Evolutionary conservation across 2,888 invertebrate genomes (phyloP).

Genomic region (Sthenelais limicola): DNA sequence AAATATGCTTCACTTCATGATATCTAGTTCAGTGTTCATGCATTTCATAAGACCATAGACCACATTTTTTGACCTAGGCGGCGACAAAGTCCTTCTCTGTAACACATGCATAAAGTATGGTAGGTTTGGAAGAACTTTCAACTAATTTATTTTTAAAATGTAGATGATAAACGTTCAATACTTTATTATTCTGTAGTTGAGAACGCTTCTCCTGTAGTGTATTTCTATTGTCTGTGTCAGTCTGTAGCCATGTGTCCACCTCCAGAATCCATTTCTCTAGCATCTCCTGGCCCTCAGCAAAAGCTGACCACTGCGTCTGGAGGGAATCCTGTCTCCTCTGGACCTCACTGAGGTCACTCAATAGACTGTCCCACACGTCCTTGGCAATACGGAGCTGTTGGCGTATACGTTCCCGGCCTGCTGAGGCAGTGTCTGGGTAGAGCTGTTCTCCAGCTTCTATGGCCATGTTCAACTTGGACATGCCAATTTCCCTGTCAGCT

Average conservation of each 20-base stretch:
- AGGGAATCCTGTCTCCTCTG: constrained; percentile 89
- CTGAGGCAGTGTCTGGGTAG: constrained; percentile 91
- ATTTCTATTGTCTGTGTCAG: constrained; percentile 85
- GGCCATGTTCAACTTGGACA: constrained; percentile 83
- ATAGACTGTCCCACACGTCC: constrained; percentile 76
- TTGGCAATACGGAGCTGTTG: constrained; percentile 80
- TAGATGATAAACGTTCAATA: constrained; percentile 52
- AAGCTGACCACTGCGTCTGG: constrained; percentile 92
- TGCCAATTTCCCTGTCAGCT: constrained; percentile 84
- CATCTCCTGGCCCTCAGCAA: constrained; percentile 87
- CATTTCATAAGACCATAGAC: too few relatives aligned
- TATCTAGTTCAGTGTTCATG: too few relatives aligned
- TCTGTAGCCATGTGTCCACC: constrained; percentile 82
- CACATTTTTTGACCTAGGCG: too few relatives aligned
- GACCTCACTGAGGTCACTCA: constrained; percentile 86
- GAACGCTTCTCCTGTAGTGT: constrained; percentile 93
- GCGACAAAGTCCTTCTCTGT: neutral
- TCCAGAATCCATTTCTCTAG: constrained; percentile 85
- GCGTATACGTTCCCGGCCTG: constrained; percentile 90
- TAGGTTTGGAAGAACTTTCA: neutral
- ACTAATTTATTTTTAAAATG: neutral
- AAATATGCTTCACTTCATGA: too few relatives aligned
- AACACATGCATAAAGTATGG: neutral
- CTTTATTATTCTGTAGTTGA: constrained; percentile 87
- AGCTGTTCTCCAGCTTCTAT: constrained; percentile 88